Evolutionary conservation across 2,888 invertebrate genomes (phyloP).

Genomic region (Ectropis crepuscularia): DNA sequence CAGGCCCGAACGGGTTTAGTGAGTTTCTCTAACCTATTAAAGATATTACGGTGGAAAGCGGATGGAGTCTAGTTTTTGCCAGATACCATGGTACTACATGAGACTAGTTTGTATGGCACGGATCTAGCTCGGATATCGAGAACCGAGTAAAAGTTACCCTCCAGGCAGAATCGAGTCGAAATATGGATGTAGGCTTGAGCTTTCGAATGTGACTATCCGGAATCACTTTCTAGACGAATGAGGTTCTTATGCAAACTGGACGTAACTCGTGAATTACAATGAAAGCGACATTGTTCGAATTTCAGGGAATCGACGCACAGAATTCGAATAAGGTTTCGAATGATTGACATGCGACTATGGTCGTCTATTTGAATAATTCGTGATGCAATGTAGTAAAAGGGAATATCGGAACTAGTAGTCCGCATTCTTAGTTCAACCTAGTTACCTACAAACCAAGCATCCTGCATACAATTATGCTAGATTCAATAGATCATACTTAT

Average conservation of each 20-base stretch:
- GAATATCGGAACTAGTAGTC: conserved; percentile 32
- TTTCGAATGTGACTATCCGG: conserved; percentile 71
- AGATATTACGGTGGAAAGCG: conserved; percentile 80
- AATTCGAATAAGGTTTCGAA: conserved; percentile 67
- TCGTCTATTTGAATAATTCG: conserved; percentile 44
- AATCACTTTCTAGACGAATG: conserved; percentile 78
- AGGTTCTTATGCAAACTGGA: conserved; percentile 79
- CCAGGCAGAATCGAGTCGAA: conserved; percentile 73
- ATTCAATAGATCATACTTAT: too few relatives aligned
- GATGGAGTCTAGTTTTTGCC: conserved; percentile 77
- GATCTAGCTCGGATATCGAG: conserved; percentile 63
- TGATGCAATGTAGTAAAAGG: conserved; percentile 42
- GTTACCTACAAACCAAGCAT: conserved; percentile 22
- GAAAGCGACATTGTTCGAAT: conserved; percentile 60
- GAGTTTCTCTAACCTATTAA: conserved; percentile 81
- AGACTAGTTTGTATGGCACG: conserved; percentile 67
- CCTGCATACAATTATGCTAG: conserved; percentile 8
- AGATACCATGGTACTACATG: conserved; percentile 64
- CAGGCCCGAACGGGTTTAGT: conserved; percentile 62
- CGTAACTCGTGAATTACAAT: conserved; percentile 80
- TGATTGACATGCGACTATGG: conserved; percentile 45
- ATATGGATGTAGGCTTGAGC: conserved; percentile 77
- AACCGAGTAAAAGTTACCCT: conserved; percentile 75
- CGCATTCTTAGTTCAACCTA: conserved; percentile 26
- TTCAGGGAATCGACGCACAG: conserved; percentile 47